Conservation (phyloP, 2,113 vertebrate species). For the Edolisoma coerulescens region DNA sequence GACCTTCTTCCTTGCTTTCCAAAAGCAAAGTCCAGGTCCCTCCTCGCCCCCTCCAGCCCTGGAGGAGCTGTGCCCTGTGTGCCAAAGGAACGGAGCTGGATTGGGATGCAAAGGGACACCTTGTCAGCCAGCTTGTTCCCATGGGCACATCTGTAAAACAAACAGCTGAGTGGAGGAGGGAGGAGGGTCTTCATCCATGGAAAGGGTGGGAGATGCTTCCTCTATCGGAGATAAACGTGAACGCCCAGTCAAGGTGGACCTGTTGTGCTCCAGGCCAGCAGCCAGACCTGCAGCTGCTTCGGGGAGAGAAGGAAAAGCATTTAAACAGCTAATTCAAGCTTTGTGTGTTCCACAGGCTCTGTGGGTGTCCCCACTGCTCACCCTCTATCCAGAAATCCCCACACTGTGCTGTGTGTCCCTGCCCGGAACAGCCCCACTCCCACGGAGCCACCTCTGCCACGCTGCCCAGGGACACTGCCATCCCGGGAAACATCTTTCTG, state of each 20-base stretch:
- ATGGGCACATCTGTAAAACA: rapidly evolving
- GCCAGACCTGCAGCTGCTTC: background rate
- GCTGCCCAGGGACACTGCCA: rapidly evolving
- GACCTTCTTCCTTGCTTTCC: background rate
- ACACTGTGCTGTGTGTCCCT: background rate
- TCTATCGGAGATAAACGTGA: rapidly evolving
- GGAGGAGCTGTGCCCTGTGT: background rate
- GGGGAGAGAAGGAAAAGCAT: background rate
- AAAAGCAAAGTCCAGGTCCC: background rate
- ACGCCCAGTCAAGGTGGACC: rapidly evolving
- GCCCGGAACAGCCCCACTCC: background rate
- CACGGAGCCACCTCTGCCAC: background rate
- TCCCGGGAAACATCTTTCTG: rapidly evolving
- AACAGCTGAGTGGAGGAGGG: background rate
- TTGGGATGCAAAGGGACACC: background rate
- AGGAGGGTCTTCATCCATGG: background rate
- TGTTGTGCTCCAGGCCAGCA: background rate
- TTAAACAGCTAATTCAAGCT: background rate
- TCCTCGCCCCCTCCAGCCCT: rapidly evolving
- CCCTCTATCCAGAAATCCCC: background rate
- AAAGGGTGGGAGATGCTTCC: background rate
- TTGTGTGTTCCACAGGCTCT: background rate
- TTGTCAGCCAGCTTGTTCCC: background rate
- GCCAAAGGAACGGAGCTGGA: background rate
- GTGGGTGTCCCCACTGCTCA: background rate